Base-by-base conservation (phyloP, 2,797 vertebrate genomes). In the Chelon auratus region DNA sequence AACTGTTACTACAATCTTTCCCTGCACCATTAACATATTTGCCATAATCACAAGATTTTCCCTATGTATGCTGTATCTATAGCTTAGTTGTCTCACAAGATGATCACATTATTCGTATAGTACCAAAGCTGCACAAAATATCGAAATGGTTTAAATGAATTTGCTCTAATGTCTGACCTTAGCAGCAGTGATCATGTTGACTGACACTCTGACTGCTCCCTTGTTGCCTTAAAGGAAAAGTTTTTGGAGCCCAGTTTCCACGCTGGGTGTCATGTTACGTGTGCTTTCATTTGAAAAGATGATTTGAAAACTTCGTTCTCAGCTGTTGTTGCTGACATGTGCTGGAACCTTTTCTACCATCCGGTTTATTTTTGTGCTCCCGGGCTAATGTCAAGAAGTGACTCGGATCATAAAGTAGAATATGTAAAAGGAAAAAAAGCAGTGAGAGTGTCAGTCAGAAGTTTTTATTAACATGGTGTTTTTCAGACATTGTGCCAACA, bases 381-480 rank as follows among this genome's bases (percentile, higher is more conserved):
- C 40, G 39, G 0, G 45, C 36, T 51, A 26, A 10, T 36, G 9
- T 60, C 52, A 15, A 14, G 20, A 20, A 45, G 24, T 24, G 37
- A 15, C 36, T 60, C 1, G 0, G 26, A 17, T 64, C 18, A 63
- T 48, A 18, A 65, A 53, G 18, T 14, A 36, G 4, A 11, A 66
- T 36, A 20, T 64, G 59, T 30, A 39, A 63, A 74, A 62, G 36
- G 8, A 77, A 56, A 75, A 59, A 33, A 33, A 33, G 30, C 30
- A 33, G 30, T 33, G 30, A 33, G 30, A 13, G 15, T 70, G 36
- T 79, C 67, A 12, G 60, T 62, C 39, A 74, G 37, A 54, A 36
- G 18, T 58, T 68, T 90, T 84, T 87, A 85, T 82, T 90, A 56
- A 72, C 10, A 66, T 59, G 10, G 13, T 33, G 10, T 75, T 73